Base-by-base conservation (phyloP, 2,797 vertebrate genomes). In the Heteromormyrus szaboi region DNA sequence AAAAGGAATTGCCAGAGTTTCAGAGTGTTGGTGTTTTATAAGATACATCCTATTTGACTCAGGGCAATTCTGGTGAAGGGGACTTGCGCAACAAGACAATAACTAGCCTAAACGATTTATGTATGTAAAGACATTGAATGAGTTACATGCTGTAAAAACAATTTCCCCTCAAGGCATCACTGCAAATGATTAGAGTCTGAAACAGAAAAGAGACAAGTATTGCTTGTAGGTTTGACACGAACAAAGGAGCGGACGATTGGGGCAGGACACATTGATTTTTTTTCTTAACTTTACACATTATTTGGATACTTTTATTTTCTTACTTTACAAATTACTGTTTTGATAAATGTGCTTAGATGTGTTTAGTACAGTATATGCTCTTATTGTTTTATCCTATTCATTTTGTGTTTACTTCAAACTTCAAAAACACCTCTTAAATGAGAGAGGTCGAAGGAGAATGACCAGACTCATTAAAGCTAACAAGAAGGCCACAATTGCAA, bases 31-130 rank as follows among this genome's bases (percentile, higher is more conserved):
- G 91, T 91, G 90, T 87, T 54, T 72, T 91, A 89, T 90, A 89
- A 91, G 90, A 93, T 91, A 93, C 90, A 91, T 92, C 91, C 90
- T 79, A 85, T 89, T 91, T 93, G 91, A 93, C 92, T 93, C 89
- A 90, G 90, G 90, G 85, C 88, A 53, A 90, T 92, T 91, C 91
- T 22, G 2, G 84, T 84, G 88, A 87, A 51, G 59, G 89, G 87
- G 51, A 85, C 84, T 85, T 91, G 89, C 83, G 90, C 90, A 88
- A 94, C 92, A 95, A 95, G 94, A 89, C 87, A 90, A 81, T 94
- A 96, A 96, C 93, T 93, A 94, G 93, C 90, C 33, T 48, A 88
- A 90, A 92, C 54, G 88, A 81, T 85, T 65, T 22, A 56, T 25
- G 44, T 88, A 90, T 87, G 76, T 51, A 3, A 91, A 88, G 89